Base-by-base conservation (phyloP, 2,113 vertebrate genomes). In the Nestor notabilis region DNA sequence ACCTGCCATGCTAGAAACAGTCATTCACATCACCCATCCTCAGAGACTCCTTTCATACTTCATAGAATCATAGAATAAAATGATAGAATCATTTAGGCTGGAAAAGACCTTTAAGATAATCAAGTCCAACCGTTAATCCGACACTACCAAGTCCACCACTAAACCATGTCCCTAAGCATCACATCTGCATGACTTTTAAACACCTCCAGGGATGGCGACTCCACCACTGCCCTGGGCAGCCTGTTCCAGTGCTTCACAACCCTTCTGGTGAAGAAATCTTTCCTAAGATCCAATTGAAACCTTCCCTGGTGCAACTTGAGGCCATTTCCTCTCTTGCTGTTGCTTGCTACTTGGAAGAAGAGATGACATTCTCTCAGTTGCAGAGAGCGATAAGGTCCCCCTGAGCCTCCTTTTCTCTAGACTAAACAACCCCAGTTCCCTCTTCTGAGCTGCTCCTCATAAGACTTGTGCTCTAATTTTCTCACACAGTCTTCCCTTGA, bases 341-440 rank as follows among this genome's bases (percentile, higher is more conserved):
- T 13, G 2, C 20, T 64, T 44, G 11, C 17, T 33, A 52, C 5
- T 3, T 69, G 31, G 11, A 24, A 83, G 23, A 58, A 58, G 56
- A 58, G 33, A 58, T 58, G 56, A 24, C 21, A 15, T 33, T 58
- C 13, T 9, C 56, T 35, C 9, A 35, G 13, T 0, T n/a, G 31
- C 21, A 78, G 23, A 13, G 25, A 24, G 3, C 0, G 0, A 4
- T 7, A 19, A 63, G 16, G 24, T 85, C 46, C 29, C 13, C 28
- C 16, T 56, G 10, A 63, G 43, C 11, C 27, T 74, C 43, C 11
- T 52, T 18, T 18, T 47, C 53, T 60, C 10, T 35, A 49, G n/a
- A 1, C 17, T 78, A 53, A 72, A 85, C 7, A 31, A 3, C 1
- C 2, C 2, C 39, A 74, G 2, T 3, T 69, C 4, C 2, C 52